A percentile compares a stretch with the other conserved stretches of the same genome.
These are phyloP conservation scores for Nipponacmea schrenckii DNA, from an alignment of 2,888 invertebrate genomes.

Conservation along the genomic window DNA sequence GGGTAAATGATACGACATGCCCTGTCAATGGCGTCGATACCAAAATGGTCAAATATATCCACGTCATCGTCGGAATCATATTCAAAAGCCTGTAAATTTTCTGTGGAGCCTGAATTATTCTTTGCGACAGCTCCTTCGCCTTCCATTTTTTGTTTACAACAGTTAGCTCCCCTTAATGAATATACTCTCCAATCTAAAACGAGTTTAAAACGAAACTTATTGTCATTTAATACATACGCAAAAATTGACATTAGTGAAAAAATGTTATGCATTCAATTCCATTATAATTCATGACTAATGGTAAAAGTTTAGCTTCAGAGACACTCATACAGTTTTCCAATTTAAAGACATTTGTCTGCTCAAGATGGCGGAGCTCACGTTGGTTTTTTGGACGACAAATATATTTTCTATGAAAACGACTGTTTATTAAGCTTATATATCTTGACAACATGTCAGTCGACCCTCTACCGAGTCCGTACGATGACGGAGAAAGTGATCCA, in stretches of 20 bases:
- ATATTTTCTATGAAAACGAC: too few species aligned
- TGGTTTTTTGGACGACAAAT: not conserved
- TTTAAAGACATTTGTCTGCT: too few species aligned
- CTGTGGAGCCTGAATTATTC: slow-evolving; percentile 12
- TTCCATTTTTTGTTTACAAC: slow-evolving; percentile 14
- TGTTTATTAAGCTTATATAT: not conserved
- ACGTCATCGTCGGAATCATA: slow-evolving; percentile 28
- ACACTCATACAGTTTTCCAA: too few species aligned
- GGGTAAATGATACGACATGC: slow-evolving; percentile 82
- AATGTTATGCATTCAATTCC: too few species aligned
- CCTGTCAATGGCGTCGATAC: slow-evolving; percentile 79
- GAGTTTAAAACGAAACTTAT: too few species aligned
- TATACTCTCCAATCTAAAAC: not conserved
- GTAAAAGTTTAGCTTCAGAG: too few species aligned
- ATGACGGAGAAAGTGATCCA: slow-evolving; percentile 47
- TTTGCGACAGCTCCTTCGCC: slow-evolving; percentile 20
- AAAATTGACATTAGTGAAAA: too few species aligned
- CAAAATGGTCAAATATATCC: slow-evolving; percentile 65
- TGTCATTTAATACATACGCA: too few species aligned
- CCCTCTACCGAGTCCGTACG: slow-evolving; percentile 23
- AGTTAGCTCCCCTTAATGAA: not conserved
- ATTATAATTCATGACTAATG: too few species aligned
- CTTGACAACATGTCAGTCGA: slow-evolving; percentile 2
- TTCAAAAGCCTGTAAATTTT: slow-evolving; percentile 17
- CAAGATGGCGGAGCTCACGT: slow-evolving; percentile 4